Base-by-base conservation (phyloP, 1,140 invertebrate genomes). In the Papilio machaon region DNA sequence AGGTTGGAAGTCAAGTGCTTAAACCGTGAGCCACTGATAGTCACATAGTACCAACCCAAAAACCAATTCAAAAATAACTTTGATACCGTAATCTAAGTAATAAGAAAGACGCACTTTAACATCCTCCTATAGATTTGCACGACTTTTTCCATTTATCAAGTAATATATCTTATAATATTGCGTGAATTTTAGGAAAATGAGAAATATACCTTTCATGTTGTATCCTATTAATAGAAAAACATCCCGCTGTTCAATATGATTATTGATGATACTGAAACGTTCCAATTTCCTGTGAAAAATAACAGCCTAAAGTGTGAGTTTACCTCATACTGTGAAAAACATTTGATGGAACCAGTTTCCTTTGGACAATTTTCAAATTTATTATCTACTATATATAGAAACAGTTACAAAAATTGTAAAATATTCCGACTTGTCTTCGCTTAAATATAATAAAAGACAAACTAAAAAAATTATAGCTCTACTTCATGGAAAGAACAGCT, bases 191-290 rank as follows among this genome's bases (percentile, higher is more conserved):
- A 35, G 13, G 30, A 70, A 64, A 64, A 64, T 64, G 10, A 10
- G 2, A 9, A 58, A 58, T 49, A 11, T 70, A 67, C 13, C 30
- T 70, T 70, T 5, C 10, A 70, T 23, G 30, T 19, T 54, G 52
- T 30, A 64, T 70, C 6, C 23, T 70, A 70, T 70, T 70, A 17
- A 70, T 70, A 35, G 23, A 35, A 70, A 23, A n/a, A 60, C 30
- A 70, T 70, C 64, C 64, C 64, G 64, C 64, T 70, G 64, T 70
- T 70, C 64, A 7, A 64, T 13, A 70, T 70, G 64, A 70, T 70
- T 49, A 43, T 38, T 38, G 64, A 70, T 70, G 23, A 13, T 35
- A 70, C 5, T 35, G 30, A 17, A 17, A 60, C 8, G 13, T 70
- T 70, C 11, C 64, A 35, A 70, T 70, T 35, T 70, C 23, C 30